phyloP scores from a whole-genome alignment of 2,113 vertebrate genomes.

The Sula dactylatra region DNA sequence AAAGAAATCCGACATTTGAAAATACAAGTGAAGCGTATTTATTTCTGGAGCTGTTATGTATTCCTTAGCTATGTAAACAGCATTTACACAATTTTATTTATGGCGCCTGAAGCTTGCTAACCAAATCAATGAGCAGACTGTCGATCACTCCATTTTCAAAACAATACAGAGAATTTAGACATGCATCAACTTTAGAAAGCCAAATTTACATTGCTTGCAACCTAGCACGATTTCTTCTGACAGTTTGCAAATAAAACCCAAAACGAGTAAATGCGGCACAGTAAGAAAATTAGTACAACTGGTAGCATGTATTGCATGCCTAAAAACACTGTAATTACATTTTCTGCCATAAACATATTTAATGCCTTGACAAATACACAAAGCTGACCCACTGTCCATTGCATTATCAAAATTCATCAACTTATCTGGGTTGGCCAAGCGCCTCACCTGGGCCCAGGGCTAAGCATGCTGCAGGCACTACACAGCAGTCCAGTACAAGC shows the following conservation, averaged over 20 bases:
- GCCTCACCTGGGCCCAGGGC: background rate
- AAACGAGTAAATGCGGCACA: background rate
- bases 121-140: background rate
- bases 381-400: background rate
- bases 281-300: background rate
- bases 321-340: background rate
- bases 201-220: background rate
- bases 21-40: background rate
- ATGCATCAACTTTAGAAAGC: background rate
- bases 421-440: background rate
- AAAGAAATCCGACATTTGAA: background rate
- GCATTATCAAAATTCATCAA: background rate
- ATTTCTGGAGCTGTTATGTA: background rate
- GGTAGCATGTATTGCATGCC: background rate
- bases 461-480: background rate
- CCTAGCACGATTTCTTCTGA: background rate
- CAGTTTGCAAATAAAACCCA: background rate
- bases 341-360: background rate
- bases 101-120: background rate
- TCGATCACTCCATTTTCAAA: background rate
- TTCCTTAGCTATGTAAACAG: background rate
- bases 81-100: background rate
- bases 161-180: background rate
- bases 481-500: background rate
- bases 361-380: background rate